Percentiles rank a stretch among this genome's conserved stretches.
These are phyloP conservation scores for Schizothorax lantsangensis DNA, from an alignment of 2,797 vertebrate species.

Conservation along the genomic window DNA sequence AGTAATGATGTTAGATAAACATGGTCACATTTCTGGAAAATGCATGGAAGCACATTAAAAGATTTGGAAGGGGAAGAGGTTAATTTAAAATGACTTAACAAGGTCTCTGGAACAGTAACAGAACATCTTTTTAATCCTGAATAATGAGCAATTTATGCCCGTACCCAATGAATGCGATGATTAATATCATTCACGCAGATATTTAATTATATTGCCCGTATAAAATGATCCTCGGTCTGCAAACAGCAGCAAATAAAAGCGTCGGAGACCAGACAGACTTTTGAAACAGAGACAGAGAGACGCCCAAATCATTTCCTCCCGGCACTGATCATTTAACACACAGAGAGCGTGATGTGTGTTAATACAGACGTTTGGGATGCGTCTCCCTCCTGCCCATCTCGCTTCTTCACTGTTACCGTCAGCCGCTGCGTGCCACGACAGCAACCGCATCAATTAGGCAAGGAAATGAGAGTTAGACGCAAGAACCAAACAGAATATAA, in stretches of 20 bases:
- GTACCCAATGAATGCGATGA: constrained; percentile 1
- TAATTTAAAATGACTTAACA: neutral
- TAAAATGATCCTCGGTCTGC: neutral
- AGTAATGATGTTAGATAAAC: constrained; percentile 18
- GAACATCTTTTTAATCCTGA: neutral
- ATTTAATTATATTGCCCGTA: constrained; percentile 1
- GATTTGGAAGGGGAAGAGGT: neutral
- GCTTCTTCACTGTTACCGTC: neutral
- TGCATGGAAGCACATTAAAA: neutral
- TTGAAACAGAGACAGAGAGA: constrained; percentile 21
- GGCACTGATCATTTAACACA: constrained; percentile 38
- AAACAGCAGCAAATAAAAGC: constrained; percentile 13
- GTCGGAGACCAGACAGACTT: constrained; percentile 1
- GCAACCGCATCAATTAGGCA: constrained; percentile 71
- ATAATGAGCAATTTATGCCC: neutral
- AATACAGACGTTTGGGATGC: constrained; percentile 31
- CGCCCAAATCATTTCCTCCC: constrained; percentile 37
- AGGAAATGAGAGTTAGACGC: constrained; percentile 67
- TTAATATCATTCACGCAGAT: neutral
- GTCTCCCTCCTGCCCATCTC: constrained; percentile 1
- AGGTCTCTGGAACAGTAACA: neutral
- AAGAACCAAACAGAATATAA: constrained; percentile 66
- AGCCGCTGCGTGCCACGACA: constrained; percentile 62
- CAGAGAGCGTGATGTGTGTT: constrained; percentile 19
- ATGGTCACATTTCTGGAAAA: constrained; percentile 9